Evolutionary conservation across 2,797 vertebrate genomes (phyloP), one percentile per base, ranked within the genome.

Genomic region (Botia kubotai): DNA sequence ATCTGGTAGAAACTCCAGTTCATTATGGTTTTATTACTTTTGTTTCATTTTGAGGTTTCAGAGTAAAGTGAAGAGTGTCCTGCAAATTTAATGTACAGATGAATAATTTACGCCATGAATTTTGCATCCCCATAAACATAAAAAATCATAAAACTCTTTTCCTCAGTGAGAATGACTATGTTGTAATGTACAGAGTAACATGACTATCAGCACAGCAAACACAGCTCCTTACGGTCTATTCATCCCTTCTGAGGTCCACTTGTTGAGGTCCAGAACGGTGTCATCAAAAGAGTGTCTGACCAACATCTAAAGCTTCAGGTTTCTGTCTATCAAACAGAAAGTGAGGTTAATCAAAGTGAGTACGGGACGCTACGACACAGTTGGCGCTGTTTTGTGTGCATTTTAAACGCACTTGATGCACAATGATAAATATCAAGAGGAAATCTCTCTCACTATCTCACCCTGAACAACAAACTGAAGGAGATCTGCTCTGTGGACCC

Each of bases 391-490:
- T 36, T 52, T 65, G 48, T 52, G 46, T 52, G 36, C 13, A 3
- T 76, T 39, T 66, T 65, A 76, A 50, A 66, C 21, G 48, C 0
- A 57, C 57, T 74, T 74, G 72, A 74, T 69, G 17, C 52, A 43
- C 8, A 52, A 66, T 65, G 26, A 76, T 46, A 55, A 46, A 75
- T 65, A 52, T 52, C 43, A 19, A 75, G 73, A 2, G 2, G 0
- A 43, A 3, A 17, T 12, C 10, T 68, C 50, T 50, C 70, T 23
- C n/a, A 26, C n/a, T 50, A 26, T 77, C 13, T 77, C 50, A 73
- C 73, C 68, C 14, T 60, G 14, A 36, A 62, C 36, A 39, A 39
- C 36, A 55, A 53, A 53, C 53, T 60, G 26, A 14, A 7, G 10
- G 4, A 29, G 58, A 55, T 60, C 12, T 52, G 73, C 81, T 74